Evolutionary conservation across 2,113 vertebrate species (phyloP), one percentile per base, ranked within the genome.

Genomic region (Bambusicola thoracicus): DNA sequence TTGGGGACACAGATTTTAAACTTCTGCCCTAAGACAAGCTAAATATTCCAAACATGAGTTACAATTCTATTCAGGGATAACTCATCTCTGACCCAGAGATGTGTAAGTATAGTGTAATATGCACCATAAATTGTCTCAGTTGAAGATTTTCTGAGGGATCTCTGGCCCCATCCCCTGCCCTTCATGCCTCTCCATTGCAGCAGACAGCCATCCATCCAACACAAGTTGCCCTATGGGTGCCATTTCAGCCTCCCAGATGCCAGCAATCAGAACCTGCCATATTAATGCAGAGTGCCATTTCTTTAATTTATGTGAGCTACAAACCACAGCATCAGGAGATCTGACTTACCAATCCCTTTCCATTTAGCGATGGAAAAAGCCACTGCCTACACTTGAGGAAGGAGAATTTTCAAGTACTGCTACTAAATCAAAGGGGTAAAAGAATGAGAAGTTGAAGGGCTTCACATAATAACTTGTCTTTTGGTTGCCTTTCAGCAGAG

Each of bases 211-310:
- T 63, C 51, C 21, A 49, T 6, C 53, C 67, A 29, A 13, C 9
- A 6, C 9, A 13, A 32, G n/a, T 1, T 13, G 29, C 62, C 43
- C 34, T 12, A 5, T 6, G 14, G 4, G 0, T 21, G 69, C 38
- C 10, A 22, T 34, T 81, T 29, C 40, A 49, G 12, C 46, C 66
- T 69, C 19, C 34, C 59, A 38, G 59, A 61, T 79, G 40, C 58
- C 69, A 27, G 19, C 21, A 24, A 4, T 17, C 53, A 1, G 0
- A 0, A 20, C 13, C 59, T 66, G 68, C 13, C 7, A 0, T 34
- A 22, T 1, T 82, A 44, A 2, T 46, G 46, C 46, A 20, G 44
- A 34, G 17, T 51, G 69, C 49, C 40, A 4, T 3, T 65, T 51
- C 51, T 61, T 29, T 30, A n/a, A 11, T n/a, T 61, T 25, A 3